Evolutionary conservation across 2,888 invertebrate species (phyloP), one percentile per base, ranked within the genome.

Genomic region (Synanthedon vespiformis): DNA sequence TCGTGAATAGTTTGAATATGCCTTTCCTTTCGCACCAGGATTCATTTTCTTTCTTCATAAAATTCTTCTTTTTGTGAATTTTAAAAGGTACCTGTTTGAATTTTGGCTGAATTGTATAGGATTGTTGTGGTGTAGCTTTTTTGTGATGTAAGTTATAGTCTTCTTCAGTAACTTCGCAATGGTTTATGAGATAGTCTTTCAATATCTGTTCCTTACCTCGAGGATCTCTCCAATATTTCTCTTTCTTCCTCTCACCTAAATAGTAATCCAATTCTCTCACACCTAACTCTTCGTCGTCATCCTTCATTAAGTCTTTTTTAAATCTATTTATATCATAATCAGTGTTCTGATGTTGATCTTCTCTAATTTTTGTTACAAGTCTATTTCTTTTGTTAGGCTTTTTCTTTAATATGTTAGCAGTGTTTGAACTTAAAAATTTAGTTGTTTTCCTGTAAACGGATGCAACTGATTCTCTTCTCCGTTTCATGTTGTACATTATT

Each of bases 21-120:
- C 80, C 74, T 6, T 67, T 69, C 52, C 77, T 84, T 48, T 87
- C 85, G 34, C 75, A 70, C 84, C 85, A 82, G 3, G 79, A 77
- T 4, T 63, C 63, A 55, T 71, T 81, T 34, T 59, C 61, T 34
- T 61, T 56, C 55, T 68, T 72, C 10, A 34, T 34, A 34, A 34
- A 34, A 34, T 34, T 34, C 34, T 34, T 34, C 54, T 78, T 84
- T 53, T 64, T 80, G 51, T 85, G 78, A 40, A 87, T 84, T 61
- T 82, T 85, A 57, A 87, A 86, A 54, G 87, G 86, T 40, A 87
- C 84, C 70, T 86, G 87, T 57, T 80, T 86, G 4, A 82, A 58
- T 60, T 62, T 77, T 1, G 80, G 81, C 52, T 73, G 77, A 6
- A 62, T 57, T 51, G 67, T 65, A 14, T 71, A 66, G 1, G 63